Percentiles rank a stretch among this genome's conserved stretches.
phyloP scores from a whole-genome alignment of 2,888 invertebrate species.

The Dorcus hopei region DNA sequence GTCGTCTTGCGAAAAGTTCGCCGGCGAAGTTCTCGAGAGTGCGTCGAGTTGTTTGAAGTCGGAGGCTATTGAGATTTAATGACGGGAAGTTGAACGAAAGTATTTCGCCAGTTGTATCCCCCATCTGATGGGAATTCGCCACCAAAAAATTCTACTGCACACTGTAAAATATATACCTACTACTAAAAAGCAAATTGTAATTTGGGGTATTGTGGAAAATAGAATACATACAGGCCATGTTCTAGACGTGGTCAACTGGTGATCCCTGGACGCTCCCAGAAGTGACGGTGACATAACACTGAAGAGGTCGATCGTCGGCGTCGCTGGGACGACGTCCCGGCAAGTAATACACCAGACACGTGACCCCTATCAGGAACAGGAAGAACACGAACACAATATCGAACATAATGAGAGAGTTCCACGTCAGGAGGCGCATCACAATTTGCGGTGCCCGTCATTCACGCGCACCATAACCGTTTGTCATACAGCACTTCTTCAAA shows the following conservation, averaged over 20 bases:
- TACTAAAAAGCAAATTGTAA: not conserved
- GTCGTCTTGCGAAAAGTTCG: too few species aligned
- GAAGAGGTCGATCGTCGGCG: constrained; percentile 49
- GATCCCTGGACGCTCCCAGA: constrained; percentile 34
- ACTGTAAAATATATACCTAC: not conserved
- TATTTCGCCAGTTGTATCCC: not conserved
- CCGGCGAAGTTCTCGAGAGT: too few species aligned
- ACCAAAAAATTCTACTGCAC: not conserved
- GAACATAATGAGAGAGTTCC: constrained; percentile 85
- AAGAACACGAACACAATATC: constrained; percentile 85
- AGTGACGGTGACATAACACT: constrained; percentile 46
- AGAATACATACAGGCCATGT: constrained; percentile 30
- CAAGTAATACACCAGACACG: constrained; percentile 78
- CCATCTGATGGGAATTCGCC: not conserved
- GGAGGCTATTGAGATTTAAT: not conserved
- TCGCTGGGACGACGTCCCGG: constrained; percentile 54
- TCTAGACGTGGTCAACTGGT: constrained; percentile 48
- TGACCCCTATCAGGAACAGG: constrained; percentile 79
- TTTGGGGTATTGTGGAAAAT: not conserved
- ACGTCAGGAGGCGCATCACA: constrained; percentile 81
- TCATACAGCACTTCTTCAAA: constrained; percentile 6
- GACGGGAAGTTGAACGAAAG: not conserved
- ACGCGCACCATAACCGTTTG: constrained; percentile 28
- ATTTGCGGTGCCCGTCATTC: constrained; percentile 27
- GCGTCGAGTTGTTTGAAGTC: not conserved